Conservation (phyloP, 2,888 invertebrate species). For the Dysmachus trigonus region DNA sequence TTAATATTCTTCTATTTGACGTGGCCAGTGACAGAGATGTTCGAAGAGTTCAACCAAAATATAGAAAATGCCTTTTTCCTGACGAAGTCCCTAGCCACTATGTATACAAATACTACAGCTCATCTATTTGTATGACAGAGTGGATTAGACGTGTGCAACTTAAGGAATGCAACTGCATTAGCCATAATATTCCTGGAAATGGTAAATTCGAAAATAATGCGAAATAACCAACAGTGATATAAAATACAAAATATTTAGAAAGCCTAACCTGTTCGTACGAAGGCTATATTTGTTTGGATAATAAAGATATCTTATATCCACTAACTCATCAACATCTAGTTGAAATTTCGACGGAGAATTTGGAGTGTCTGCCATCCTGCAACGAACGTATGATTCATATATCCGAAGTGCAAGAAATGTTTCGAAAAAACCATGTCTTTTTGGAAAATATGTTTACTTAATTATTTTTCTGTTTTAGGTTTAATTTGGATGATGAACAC, state of each 20-base stretch:
- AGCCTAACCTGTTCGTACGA: background rate
- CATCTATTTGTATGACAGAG: background rate
- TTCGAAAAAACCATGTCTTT: background rate
- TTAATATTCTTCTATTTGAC: background rate
- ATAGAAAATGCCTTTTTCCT: background rate
- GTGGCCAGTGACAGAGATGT: background rate
- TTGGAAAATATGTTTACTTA: background rate
- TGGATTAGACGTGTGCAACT: background rate
- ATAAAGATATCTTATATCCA: background rate
- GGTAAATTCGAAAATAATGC: background rate
- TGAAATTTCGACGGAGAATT: background rate
- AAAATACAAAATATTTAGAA: background rate
- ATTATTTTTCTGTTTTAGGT: background rate
- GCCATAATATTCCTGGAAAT: background rate
- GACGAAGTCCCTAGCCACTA: background rate
- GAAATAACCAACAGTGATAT: background rate
- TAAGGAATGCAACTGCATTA: background rate
- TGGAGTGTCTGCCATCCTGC: background rate
- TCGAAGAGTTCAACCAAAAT: background rate
- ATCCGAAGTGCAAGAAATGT: background rate
- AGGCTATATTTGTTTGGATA: background rate
- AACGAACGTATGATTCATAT: background rate
- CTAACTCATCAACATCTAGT: background rate
- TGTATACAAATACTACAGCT: background rate
- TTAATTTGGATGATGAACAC: background rate